These are phyloP conservation scores for Oryzias celebensis DNA, from an alignment of 2,113 vertebrate species.

Conservation along the genomic window DNA sequence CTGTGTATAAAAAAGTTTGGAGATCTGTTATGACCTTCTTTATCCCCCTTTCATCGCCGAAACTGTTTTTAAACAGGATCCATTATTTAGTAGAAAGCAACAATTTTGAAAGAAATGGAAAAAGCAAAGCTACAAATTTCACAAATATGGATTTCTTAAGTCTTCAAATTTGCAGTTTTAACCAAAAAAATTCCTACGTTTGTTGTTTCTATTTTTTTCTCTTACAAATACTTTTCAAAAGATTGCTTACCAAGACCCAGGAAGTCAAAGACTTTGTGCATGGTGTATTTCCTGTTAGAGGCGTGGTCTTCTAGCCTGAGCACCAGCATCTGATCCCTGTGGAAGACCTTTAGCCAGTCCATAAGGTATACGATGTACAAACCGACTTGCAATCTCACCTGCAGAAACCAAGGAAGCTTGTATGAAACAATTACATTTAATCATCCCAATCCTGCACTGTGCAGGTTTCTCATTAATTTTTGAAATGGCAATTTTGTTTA, in stretches of 20 bases:
- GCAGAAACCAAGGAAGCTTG: constrained; percentile 15
- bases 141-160: too few relatives aligned
- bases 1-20: too few relatives aligned
- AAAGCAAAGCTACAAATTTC: too few relatives aligned
- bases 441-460: not conserved
- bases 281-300: constrained; percentile 86
- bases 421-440: not conserved
- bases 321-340: constrained; percentile 87
- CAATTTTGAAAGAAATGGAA: too few relatives aligned
- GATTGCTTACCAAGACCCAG: constrained; percentile 83
- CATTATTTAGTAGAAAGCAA: too few relatives aligned
- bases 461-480: too few relatives aligned
- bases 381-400: constrained; percentile 94
- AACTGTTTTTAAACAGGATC: too few relatives aligned
- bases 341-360: constrained; percentile 91
- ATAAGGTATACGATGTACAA: constrained; percentile 92
- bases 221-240: not conserved
- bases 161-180: too few relatives aligned
- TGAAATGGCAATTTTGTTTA: too few relatives aligned
- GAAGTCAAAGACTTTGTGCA: constrained; percentile 91
- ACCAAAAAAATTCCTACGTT: too few relatives aligned
- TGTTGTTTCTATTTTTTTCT: not conserved
- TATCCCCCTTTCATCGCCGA: too few relatives aligned
- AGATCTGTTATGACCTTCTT: too few relatives aligned
- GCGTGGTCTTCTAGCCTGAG: constrained; percentile 94